phyloP scores from a whole-genome alignment of 2,113 vertebrate species.

The Pyxicephalus adspersus region DNA sequence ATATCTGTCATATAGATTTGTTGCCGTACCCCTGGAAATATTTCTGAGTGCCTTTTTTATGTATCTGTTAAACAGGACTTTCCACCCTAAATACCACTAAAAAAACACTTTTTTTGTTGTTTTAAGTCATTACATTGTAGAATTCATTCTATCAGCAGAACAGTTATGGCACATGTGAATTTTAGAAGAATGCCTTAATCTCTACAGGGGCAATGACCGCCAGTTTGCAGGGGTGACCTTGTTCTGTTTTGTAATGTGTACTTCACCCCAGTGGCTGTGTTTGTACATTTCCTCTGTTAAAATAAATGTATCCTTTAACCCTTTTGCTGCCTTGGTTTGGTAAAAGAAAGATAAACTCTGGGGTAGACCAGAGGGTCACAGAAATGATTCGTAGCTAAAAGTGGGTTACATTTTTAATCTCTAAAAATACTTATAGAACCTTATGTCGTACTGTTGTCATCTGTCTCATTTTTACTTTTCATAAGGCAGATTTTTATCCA shows the following conservation, averaged over 20 bases:
- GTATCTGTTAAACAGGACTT: too few species aligned
- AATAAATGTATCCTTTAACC: conserved; percentile 8
- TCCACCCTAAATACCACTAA: background rate
- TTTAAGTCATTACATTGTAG: too few species aligned
- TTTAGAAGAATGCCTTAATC: conserved; percentile 17
- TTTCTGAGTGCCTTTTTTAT: background rate
- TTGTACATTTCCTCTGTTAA: conserved; percentile 23
- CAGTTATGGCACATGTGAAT: background rate
- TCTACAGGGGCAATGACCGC: conserved; percentile 28
- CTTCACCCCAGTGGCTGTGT: conserved; percentile 12
- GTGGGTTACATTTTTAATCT: too few species aligned
- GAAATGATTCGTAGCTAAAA: background rate
- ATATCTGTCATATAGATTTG: too few species aligned
- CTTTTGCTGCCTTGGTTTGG: background rate
- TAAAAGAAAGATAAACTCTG: background rate
- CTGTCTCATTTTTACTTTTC: background rate
- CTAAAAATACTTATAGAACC: too few species aligned
- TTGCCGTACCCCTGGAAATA: too few species aligned
- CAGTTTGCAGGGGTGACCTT: conserved; percentile 21
- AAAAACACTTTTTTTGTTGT: background rate
- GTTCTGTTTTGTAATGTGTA: background rate
- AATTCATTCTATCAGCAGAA: background rate
- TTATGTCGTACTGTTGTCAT: too few species aligned
- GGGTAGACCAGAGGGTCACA: background rate
- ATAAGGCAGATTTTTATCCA: background rate